Evolutionary conservation across 1,140 invertebrate genomes (phyloP).

Genomic region (Campodea augens): DNA sequence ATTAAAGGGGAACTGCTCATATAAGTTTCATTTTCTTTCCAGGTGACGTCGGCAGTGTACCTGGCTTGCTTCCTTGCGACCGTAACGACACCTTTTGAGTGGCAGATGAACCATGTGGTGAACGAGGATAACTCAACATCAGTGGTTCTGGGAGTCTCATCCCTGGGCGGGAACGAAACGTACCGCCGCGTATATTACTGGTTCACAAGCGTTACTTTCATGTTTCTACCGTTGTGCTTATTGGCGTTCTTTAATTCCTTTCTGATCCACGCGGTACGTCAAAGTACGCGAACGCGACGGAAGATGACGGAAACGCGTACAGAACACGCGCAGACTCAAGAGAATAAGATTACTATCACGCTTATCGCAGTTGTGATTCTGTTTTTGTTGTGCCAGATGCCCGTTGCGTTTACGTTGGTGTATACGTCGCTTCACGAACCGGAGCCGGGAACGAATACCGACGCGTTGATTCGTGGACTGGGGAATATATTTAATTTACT

Average conservation of each 20-base stretch:
- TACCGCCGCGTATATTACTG: slow-evolving; percentile 43
- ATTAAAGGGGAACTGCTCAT: too few relatives aligned
- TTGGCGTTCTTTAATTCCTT: slow-evolving; percentile 52
- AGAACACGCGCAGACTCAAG: slow-evolving; percentile 28
- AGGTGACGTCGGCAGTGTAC: slow-evolving; percentile 39
- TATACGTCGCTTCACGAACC: slow-evolving; percentile 26
- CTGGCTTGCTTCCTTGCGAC: slow-evolving; percentile 41
- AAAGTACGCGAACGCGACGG: slow-evolving; percentile 29
- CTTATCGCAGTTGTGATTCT: slow-evolving; percentile 52
- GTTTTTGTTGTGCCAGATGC: slow-evolving; percentile 51
- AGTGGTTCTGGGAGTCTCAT: slow-evolving; percentile 12
- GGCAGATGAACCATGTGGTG: slow-evolving; percentile 18
- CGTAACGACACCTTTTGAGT: slow-evolving; percentile 43
- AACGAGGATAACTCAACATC: slow-evolving; percentile 15
- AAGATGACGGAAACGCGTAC: slow-evolving; percentile 27
- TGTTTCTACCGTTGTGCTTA: slow-evolving; percentile 41
- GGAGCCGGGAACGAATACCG: slow-evolving; percentile 23
- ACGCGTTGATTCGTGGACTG: slow-evolving; percentile 28
- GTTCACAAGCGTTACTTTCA: slow-evolving; percentile 42
- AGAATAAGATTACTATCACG: slow-evolving; percentile 52
- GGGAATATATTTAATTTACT: slow-evolving; percentile 56
- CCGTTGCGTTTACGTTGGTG: slow-evolving; percentile 37
- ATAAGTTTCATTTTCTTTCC: too few relatives aligned
- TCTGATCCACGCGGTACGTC: slow-evolving; percentile 41
- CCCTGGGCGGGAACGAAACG: slow-evolving; percentile 29